Base-by-base conservation (phyloP, 2,113 vertebrate species). In the Grantiella picta region DNA sequence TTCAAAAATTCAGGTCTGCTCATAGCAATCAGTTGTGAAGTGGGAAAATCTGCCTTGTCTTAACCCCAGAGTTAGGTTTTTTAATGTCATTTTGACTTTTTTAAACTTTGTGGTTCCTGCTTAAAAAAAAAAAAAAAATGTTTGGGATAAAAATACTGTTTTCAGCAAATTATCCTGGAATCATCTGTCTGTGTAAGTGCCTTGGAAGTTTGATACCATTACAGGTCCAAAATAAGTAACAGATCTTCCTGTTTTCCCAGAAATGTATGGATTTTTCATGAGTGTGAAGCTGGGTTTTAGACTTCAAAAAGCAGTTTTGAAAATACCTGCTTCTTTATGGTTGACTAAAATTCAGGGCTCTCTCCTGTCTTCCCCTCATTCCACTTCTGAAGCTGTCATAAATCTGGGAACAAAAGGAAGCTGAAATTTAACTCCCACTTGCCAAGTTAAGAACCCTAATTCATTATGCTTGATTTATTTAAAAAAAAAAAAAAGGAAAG, bases 331-430 rank as follows among this genome's bases (percentile, higher is more conserved):
- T 82, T 80, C 36, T 87, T 87, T 66, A 47, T 83, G 73, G 57
- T 6, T 76, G 71, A 49, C 60, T 75, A 24, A 70, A 78, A 73
- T 36, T 73, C 63, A 71, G 56, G 61, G 9, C 23, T 19, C 17
- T 89, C 19, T 73, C 31, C 31, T 29, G 57, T 50, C 44, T 92
- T 82, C 12, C 47, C 35, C 49, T 84, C 54, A 7, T 64, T 49
- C 63, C 3, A 2, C 36, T 82, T 80, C 33, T 61, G 82, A 95
- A 57, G 47, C 54, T 87, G 53, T 69, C 54, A 21, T 91, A 89
- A 95, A 85, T 90, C 57, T 85, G 75, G 50, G n/a, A 61, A 79
- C 45, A 88, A 73, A 85, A 88, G 82, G 65, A 91, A 89, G 75
- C 56, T 57, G 87, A 87, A 85, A 73, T 63, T 87, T 63, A 91